Conservation (phyloP, 2,113 vertebrate genomes). For the Dendropsophus ebraccatus region DNA sequence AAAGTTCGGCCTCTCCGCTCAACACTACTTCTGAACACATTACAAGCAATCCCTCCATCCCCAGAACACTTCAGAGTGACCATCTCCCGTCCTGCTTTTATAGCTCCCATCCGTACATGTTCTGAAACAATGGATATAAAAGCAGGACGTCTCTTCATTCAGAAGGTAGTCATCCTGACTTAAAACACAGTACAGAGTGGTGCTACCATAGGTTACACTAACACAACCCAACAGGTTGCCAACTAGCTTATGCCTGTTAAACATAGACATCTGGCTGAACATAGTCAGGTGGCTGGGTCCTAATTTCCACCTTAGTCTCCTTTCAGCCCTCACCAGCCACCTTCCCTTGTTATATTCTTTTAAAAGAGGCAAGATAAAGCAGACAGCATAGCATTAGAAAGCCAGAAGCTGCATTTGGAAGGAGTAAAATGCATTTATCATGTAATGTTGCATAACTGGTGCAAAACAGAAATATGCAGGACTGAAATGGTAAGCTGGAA, state of each 20-base stretch:
- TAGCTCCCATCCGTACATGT: background rate
- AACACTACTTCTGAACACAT: slow-evolving; percentile 74
- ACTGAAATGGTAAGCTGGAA: background rate
- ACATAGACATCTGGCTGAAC: background rate
- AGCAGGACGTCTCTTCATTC: background rate
- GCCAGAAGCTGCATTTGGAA: slow-evolving; percentile 40
- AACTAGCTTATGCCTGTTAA: background rate
- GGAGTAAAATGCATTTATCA: slow-evolving; percentile 2
- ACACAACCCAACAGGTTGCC: background rate
- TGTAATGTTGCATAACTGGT: background rate
- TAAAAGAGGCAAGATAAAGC: slow-evolving; percentile 64
- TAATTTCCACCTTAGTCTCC: too few relatives aligned
- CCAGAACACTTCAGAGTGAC: slow-evolving; percentile 62
- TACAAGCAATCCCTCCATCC: slow-evolving; percentile 66
- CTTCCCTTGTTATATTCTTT: slow-evolving; percentile 66
- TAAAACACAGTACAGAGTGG: background rate
- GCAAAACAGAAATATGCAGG: background rate
- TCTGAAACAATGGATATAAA: slow-evolving; percentile 1
- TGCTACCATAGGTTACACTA: background rate
- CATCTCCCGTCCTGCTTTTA: slow-evolving; percentile 34
- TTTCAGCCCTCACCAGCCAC: slow-evolving; percentile 12
- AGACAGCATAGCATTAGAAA: slow-evolving; percentile 63
- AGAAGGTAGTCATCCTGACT: slow-evolving; percentile 38
- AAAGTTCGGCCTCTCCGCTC: too few relatives aligned
- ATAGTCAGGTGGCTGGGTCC: background rate